Base-by-base conservation (phyloP, 2,888 invertebrate genomes). In the Agelastica alni region DNA sequence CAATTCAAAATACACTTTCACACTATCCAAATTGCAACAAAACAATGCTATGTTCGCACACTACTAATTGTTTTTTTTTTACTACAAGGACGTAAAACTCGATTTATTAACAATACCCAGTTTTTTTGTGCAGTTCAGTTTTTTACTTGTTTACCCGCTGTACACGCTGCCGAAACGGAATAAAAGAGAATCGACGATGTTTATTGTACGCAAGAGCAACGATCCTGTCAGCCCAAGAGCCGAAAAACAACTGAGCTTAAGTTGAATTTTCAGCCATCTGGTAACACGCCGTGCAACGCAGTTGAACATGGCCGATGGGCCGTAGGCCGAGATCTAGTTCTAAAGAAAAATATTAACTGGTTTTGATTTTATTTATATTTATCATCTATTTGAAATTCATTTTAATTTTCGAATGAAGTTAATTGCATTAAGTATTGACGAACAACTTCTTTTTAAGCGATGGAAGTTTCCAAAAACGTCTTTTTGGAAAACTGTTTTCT, bases 321-420 rank as follows among this genome's bases (percentile, higher is more conserved):
- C 61, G 67, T 53, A 53, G 53, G 53, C 36, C 37, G 53, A 49
- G 14, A 61, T 64, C 61, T 62, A 61, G 63, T 63, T 62, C 62
- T 59, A 60, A 64, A 68, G 62, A 68, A 67, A 70, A 69, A 69
- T 67, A 64, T 66, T 64, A 70, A 71, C 70, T 68, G 61, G 71
- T 70, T 69, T 66, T 64, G 68, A 70, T 70, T 70, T 39, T 68
- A 66, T 70, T 71, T 70, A 67, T 69, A 63, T 67, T 66, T 66
- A 67, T 66, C 61, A 62, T 59, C 51, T 64, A 60, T 63, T 41
- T 58, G 36, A 52, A 58, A 58, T 55, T 52, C 30, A 55, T 55
- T 58, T 42, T 36, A 46, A 14, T 41, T 54, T 58, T 49, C 37
- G 39, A 43, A 44, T 18, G 45, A 20, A 45, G 31, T 45, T 28